Evolutionary conservation across 2,113 vertebrate genomes (phyloP), one percentile per base, ranked within the genome.

Genomic region (Eretmochelys imbricata): DNA sequence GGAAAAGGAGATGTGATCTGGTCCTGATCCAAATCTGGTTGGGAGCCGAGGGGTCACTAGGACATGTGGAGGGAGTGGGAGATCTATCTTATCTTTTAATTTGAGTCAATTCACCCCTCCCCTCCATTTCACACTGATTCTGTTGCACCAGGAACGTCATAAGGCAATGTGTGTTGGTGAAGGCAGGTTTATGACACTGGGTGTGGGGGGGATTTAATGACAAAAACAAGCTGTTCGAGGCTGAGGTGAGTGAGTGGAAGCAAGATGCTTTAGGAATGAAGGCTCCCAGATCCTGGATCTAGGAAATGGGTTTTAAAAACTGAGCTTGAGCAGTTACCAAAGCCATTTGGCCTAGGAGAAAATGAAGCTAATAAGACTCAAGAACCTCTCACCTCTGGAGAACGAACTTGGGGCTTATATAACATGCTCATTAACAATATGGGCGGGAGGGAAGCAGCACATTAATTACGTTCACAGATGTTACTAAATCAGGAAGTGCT

Each of bases 81-180:
- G 8, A 1, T 1, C 62, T 10, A 3, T 62, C 65, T 87, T 87
- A 3, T 27, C 65, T 91, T 48, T 55, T 48, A 5, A 25, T 65
- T 55, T 35, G 69, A 85, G 35, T 12, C 0, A 2, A 1, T 5
- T 93, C 62, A 49, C 2, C 3, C 1, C 0, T 2, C 3, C 25
- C 19, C 29, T 20, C 31, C 11, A 17, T 12, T 22, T 85, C 0
- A 0, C 0, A 0, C 1, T 2, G 3, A 4, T 81, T 93, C 48
- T 42, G 65, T 1, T 1, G 54, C 29, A 7, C 54, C 88, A 6
- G 12, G 31, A 87, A 4, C 38, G 80, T 31, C 50, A 27, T 54
- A 24, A 81, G 80, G 80, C 35, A 54, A 48, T 27, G 9, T 19
- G 80, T 25, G 10, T n/a, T 54, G 35, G n/a, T 22, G 51, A 38